Percentiles rank a stretch among this genome's conserved stretches.
Evolutionary conservation across 2,888 invertebrate genomes (phyloP).

Genomic region (Cartodere bifasciata): DNA sequence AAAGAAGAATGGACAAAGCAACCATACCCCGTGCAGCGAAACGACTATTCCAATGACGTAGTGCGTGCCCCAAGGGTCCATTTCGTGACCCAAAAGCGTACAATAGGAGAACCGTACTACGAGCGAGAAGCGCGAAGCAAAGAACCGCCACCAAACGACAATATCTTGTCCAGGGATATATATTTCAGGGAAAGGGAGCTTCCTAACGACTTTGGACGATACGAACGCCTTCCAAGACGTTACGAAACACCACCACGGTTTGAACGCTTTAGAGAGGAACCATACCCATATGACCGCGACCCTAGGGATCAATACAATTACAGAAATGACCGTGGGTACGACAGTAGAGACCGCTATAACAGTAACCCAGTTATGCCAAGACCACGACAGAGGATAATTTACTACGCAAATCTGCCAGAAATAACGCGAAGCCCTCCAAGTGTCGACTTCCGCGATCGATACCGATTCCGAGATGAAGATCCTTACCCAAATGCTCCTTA

Average conservation of each 20-base stretch:
- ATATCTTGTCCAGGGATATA: conserved; percentile 5
- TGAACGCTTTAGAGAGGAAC: conserved; percentile 2
- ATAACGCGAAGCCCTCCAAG: conserved; percentile 49
- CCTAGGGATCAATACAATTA: conserved; percentile 8
- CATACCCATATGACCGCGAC: conserved; percentile 8
- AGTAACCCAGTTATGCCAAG: conserved; percentile 27
- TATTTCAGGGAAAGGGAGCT: too few relatives aligned
- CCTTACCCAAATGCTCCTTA: conserved; percentile 12
- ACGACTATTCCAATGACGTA: conserved; percentile 33
- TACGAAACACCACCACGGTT: conserved; percentile 1
- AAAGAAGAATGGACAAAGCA: conserved; percentile 51
- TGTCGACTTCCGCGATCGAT: conserved; percentile 43
- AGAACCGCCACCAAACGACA: too few relatives aligned
- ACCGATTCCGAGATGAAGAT: conserved; percentile 17
- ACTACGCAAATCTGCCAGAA: conserved; percentile 59
- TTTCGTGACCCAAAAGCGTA: conserved; percentile 45
- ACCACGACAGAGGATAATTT: conserved; percentile 49
- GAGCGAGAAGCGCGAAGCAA: too few relatives aligned
- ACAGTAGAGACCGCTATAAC: conserved; percentile 9
- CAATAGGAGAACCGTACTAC: conserved; percentile 32
- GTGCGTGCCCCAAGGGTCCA: conserved; percentile 51
- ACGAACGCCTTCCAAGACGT: too few relatives aligned
- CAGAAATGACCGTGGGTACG: conserved; percentile 10
- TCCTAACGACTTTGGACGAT: too few relatives aligned
- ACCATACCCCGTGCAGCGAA: conserved; percentile 36